Evolutionary conservation across 2,888 invertebrate species (phyloP).

Genomic region (Ptilodon capucinus): DNA sequence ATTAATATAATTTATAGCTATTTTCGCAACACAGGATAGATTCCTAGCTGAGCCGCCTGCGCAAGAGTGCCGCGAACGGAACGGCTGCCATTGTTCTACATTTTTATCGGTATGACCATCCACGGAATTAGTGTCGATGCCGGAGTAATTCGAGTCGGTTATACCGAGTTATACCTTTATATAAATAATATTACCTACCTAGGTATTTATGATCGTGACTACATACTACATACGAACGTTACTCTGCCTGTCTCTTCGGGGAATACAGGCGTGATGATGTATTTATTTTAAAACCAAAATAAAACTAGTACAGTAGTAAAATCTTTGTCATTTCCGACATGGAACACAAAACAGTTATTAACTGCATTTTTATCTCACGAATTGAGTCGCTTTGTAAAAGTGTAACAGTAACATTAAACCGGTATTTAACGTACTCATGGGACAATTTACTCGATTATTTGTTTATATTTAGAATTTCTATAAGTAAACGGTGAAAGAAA

Average conservation of each 20-base stretch:
- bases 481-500: too few relatives aligned
- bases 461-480: slow-evolving; percentile 22
- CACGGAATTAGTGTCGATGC: slow-evolving; percentile 65
- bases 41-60: slow-evolving; percentile 38
- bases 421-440: slow-evolving; percentile 37
- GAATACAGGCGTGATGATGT: too few relatives aligned
- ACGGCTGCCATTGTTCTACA: slow-evolving; percentile 54
- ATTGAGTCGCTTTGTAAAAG: slow-evolving; percentile 17
- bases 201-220: too few relatives aligned
- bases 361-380: slow-evolving; percentile 19
- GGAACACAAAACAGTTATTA: slow-evolving; percentile 21
- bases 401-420: slow-evolving; percentile 34
- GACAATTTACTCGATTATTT: slow-evolving; percentile 30
- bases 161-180: too few relatives aligned
- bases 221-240: too few relatives aligned
- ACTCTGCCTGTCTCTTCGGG: too few relatives aligned
- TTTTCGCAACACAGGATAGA: slow-evolving; percentile 48
- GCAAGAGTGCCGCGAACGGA: slow-evolving; percentile 49
- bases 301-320: neutral
- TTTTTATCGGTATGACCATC: slow-evolving; percentile 60
- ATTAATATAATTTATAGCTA: slow-evolving; percentile 44
- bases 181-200: too few relatives aligned
- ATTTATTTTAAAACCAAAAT: neutral
- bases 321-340: slow-evolving; percentile 8
- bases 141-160: slow-evolving; percentile 29